phyloP scores from a whole-genome alignment of 2,888 invertebrate genomes.

The Acrobasis suavella region DNA sequence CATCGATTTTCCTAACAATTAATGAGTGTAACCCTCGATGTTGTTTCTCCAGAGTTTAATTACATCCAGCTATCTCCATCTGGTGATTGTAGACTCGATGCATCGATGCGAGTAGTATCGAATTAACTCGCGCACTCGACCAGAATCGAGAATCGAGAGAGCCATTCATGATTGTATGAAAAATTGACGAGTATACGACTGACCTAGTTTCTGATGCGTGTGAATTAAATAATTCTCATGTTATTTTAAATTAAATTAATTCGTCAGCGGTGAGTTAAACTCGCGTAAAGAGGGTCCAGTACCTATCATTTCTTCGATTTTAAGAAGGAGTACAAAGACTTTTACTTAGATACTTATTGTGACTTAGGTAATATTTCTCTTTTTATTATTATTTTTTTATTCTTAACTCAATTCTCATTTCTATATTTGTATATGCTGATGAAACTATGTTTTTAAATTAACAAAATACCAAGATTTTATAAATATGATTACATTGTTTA shows the following conservation, averaged over 20 bases:
- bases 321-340: too few species aligned
- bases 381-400: too few species aligned
- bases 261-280: too few species aligned
- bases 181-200: constrained; percentile 34
- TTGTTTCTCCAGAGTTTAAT: constrained; percentile 43
- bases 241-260: constrained; percentile 10
- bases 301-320: too few species aligned
- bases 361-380: too few species aligned
- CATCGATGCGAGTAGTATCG: constrained; percentile 44
- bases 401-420: too few species aligned
- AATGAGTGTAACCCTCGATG: not conserved
- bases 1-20: constrained; percentile 4
- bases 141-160: constrained; percentile 40
- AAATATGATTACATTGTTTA: too few species aligned
- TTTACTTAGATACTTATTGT: too few species aligned
- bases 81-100: constrained; percentile 44
- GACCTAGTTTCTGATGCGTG: constrained; percentile 43
- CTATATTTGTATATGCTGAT: too few species aligned
- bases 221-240: constrained; percentile 25
- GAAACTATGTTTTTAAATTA: too few species aligned
- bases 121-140: constrained; percentile 49
- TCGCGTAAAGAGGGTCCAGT: too few species aligned
- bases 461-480: too few species aligned
- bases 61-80: constrained; percentile 49
- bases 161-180: constrained; percentile 45